Evolutionary conservation across 2,888 invertebrate genomes (phyloP), one percentile per base, ranked within the genome.

Genomic region (Antheraea assamensis): DNA sequence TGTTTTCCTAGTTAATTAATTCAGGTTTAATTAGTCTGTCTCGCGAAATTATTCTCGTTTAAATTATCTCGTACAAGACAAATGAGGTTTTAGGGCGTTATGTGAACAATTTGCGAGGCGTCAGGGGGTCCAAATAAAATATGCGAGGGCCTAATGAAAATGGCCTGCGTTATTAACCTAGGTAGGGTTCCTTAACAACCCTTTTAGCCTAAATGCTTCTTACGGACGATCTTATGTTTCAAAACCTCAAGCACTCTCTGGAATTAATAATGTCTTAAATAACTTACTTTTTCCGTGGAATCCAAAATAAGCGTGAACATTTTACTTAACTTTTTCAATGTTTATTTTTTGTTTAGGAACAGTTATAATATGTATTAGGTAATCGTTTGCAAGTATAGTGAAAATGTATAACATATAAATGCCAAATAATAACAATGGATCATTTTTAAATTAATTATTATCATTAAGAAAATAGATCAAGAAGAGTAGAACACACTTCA

Each of bases 1-100:
- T 88, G 86, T 87, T 87, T 87, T 82, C 82, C 76, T 82, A 82
- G 84, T 88, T 89, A 88, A 89, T 89, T 87, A 88, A 88, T 88
- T 87, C 80, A 83, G 85, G 85, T 88, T 85, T 87, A 89, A 90
- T 89, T 89, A 87, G 86, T 86, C 83, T 79, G 83, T 86, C 85
- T 87, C 81, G 81, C 76, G 78, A 86, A 90, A 87, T 87, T 86
- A 88, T 89, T 87, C 84, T 83, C 85, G 79, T 80, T 81, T 90
- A 89, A 89, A 90, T 89, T 88, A 88, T 88, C 84, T 87, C 74
- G 83, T 81, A 76, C 75, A 82, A 86, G 84, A 85, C 84, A 85
- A 85, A 86, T 81, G 83, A 80, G 80, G 78, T 76, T 77, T 77
- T 76, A 76, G 73, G 76, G 72, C 74, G 72, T 42, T 73, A 82